These are phyloP conservation scores for Gymnoscopelus braueri DNA, from an alignment of 2,797 vertebrate species.

Conservation along the genomic window DNA sequence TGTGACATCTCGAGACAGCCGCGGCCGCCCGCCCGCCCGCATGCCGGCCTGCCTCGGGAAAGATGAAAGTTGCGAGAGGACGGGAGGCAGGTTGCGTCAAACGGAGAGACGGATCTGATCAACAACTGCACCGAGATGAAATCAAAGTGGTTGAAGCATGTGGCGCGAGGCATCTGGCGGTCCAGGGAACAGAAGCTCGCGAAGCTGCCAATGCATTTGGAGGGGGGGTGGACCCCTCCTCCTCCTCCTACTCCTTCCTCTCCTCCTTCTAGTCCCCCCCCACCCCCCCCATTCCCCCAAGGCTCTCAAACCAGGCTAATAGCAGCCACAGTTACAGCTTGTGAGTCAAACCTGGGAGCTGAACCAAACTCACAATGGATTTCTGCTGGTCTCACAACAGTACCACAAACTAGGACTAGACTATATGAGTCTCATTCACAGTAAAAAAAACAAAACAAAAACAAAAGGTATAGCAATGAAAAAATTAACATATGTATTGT, in stretches of 20 bases:
- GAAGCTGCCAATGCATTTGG: constrained; percentile 64
- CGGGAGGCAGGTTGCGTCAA: constrained; percentile 77
- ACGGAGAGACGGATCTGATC: constrained; percentile 76
- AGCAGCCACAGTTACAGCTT: too few species aligned
- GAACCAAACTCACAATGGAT: too few species aligned
- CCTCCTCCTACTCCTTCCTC: neutral
- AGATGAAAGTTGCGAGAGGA: constrained; percentile 76
- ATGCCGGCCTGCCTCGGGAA: constrained; percentile 23
- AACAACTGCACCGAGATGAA: constrained; percentile 78
- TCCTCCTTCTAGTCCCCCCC: neutral
- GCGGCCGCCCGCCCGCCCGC: constrained; percentile 53
- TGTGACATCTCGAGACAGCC: constrained; percentile 76
- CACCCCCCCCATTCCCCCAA: neutral
- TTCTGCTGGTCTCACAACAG: too few species aligned
- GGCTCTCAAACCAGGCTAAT: neutral
- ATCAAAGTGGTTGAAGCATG: constrained; percentile 81
- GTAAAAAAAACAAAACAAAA: too few species aligned
- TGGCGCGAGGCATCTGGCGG: constrained; percentile 77
- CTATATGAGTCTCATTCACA: too few species aligned
- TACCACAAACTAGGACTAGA: too few species aligned
- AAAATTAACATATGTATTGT: too few species aligned
- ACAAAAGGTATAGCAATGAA: too few species aligned
- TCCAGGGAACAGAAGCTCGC: constrained; percentile 73
- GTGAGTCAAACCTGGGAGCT: too few species aligned
- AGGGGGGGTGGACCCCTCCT: constrained; percentile 14